Conservation (phyloP, 2,888 invertebrate species). For the Lydus trimaculatus region DNA sequence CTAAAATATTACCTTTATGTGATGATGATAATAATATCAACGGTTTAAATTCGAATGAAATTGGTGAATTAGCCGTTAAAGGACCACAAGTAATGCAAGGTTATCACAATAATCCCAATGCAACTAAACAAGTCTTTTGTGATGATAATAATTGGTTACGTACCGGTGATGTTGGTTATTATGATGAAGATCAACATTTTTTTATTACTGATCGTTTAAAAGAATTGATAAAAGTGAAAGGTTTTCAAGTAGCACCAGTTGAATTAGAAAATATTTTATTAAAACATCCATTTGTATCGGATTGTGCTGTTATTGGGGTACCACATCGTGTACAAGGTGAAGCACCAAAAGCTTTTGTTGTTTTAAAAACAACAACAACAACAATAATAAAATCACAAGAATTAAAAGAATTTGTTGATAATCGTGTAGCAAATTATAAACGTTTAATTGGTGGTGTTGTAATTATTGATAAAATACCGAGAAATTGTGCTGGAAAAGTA, state of each 20-base stretch:
- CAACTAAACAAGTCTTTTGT: constrained; percentile 69
- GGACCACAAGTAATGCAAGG: constrained; percentile 81
- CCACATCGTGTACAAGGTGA: constrained; percentile 73
- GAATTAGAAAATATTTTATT: constrained; percentile 77
- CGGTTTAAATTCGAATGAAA: constrained; percentile 51
- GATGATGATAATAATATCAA: constrained; percentile 42
- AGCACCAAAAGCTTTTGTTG: constrained; percentile 75
- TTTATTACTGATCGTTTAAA: constrained; percentile 78
- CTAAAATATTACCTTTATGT: constrained; percentile 67
- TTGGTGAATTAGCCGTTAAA: constrained; percentile 75
- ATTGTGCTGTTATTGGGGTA: constrained; percentile 81
- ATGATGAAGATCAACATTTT: constrained; percentile 69
- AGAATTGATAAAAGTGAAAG: constrained; percentile 79
- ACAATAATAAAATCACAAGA: constrained; percentile 64
- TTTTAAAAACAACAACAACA: constrained; percentile 61
- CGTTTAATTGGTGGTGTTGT: constrained; percentile 65
- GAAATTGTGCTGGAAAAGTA: constrained; percentile 66
- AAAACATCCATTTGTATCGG: constrained; percentile 73
- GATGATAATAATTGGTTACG: constrained; percentile 75
- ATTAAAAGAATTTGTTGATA: constrained; percentile 68
- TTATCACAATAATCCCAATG: constrained; percentile 75
- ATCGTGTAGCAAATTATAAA: constrained; percentile 77
- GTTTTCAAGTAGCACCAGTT: constrained; percentile 80
- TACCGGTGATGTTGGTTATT: constrained; percentile 67
- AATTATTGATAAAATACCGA: constrained; percentile 64